Percentiles rank a stretch among this genome's conserved stretches.
Conservation (phyloP, 2,888 invertebrate genomes). For the Nomada fabriciana region DNA sequence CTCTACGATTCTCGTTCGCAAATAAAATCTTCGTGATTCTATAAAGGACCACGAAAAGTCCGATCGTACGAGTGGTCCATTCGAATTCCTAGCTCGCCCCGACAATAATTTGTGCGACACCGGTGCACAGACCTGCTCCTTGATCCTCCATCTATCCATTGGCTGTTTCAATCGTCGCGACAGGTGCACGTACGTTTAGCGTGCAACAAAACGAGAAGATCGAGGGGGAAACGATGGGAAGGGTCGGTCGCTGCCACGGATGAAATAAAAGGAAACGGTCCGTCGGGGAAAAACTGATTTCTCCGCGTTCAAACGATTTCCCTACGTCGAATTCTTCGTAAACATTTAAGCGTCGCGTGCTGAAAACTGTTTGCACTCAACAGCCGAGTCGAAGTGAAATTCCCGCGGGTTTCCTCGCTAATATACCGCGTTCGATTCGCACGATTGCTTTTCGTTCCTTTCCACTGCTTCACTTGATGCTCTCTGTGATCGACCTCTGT, state of each 20-base stretch:
- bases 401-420: conserved; percentile 8
- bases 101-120: conserved; percentile 11
- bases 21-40: background rate
- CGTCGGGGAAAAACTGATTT: conserved; percentile 35
- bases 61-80: background rate
- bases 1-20: too few species aligned
- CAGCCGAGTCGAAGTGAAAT: conserved; percentile 14
- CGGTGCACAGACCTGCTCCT: background rate
- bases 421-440: conserved; percentile 4
- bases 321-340: conserved; percentile 33
- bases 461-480: background rate
- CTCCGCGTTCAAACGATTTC: conserved; percentile 28
- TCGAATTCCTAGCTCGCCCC: background rate
- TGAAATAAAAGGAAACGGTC: conserved; percentile 22
- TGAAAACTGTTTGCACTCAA: conserved; percentile 30
- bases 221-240: background rate
- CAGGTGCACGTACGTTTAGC: conserved; percentile 3
- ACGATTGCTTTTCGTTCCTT: background rate
- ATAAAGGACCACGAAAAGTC: background rate
- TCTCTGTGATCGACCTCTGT: background rate
- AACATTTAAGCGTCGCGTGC: conserved; percentile 32
- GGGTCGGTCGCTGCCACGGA: conserved; percentile 16
- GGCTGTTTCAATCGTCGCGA: conserved; percentile 25
- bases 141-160: conserved; percentile 27
- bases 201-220: background rate